Base-by-base conservation (phyloP, 2,888 invertebrate genomes). In the Drosophila siamana region DNA sequence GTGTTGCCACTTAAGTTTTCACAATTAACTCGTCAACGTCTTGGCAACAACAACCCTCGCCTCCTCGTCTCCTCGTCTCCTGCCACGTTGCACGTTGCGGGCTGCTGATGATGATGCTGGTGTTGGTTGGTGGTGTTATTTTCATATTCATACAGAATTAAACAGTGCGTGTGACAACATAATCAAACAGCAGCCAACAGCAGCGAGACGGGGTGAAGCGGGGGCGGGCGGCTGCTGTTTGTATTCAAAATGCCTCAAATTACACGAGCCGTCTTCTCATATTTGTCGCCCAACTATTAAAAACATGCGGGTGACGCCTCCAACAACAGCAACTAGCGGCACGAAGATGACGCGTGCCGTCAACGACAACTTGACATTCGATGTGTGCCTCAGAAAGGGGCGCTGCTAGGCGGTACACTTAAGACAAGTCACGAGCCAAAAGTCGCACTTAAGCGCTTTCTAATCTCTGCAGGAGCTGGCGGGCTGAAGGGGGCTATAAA, bases 131-230 rank as follows among this genome's bases (percentile, higher is more conserved):
- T 59, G 50, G 56, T 64, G 74, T 69, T 80, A 82, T 74, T 80
- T 80, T 88, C 84, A 86, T 84, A 88, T 88, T 88, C 88, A 88
- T 84, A 74, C 71, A 79, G 86, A 83, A 83, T 89, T 89, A 88
- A 90, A 89, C 83, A 90, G 85, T 79, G 90, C 90, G 90, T 90
- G 90, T 89, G 89, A 89, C 89, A 90, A 90, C 90, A 90, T 90
- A 90, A 90, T 90, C 90, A 90, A 90, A 86, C 83, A 81, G 78
- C 73, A 65, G 7, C 2, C 15, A 5, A 26, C 5, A 28, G 16
- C 2, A 15, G 13, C 11, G 16, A 9, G 4, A 5, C 15, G 9
- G 30, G 28, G 36, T 1, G 11, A 8, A 13, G 6, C 4, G 2
- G 2, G 30, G 30, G 44, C 5, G 38, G 44, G 33, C 40, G 65